A percentile compares a stretch with the other conserved stretches of the same genome.
These are phyloP conservation scores for Donacobius atricapilla DNA, from an alignment of 2,113 vertebrate genomes.

Conservation along the genomic window DNA sequence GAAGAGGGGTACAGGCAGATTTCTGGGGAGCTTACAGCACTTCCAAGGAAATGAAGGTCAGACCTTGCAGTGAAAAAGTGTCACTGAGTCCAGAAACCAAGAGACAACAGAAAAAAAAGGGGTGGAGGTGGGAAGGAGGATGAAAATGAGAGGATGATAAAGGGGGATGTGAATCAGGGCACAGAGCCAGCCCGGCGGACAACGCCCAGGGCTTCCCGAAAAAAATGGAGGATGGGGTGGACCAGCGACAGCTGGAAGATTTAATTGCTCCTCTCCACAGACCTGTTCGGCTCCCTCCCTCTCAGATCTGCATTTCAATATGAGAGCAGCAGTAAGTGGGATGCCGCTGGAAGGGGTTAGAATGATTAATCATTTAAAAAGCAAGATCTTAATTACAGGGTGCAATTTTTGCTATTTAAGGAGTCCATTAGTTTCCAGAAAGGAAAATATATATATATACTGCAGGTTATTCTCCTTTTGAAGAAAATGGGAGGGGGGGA, in stretches of 20 bases:
- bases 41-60: background rate
- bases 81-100: background rate
- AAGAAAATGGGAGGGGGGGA: constrained; percentile 27
- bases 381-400: constrained; percentile 85
- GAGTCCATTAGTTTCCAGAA: constrained; percentile 82
- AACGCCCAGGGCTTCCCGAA: constrained; percentile 45
- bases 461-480: constrained; percentile 75
- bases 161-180: background rate
- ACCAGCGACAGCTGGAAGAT: constrained; percentile 76
- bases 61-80: background rate
- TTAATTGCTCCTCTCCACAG: constrained; percentile 77
- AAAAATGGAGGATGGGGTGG: constrained; percentile 46
- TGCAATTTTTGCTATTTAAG: constrained; percentile 84
- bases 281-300: constrained; percentile 68
- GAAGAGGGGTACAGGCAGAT: background rate
- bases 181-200: background rate
- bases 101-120: background rate
- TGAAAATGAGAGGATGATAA: background rate
- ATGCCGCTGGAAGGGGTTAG: constrained; percentile 79
- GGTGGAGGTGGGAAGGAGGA: background rate
- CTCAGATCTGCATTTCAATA: constrained; percentile 81
- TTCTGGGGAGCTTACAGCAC: background rate
- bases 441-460: constrained; percentile 58
- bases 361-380: constrained; percentile 86
- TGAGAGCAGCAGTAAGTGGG: constrained; percentile 76